A percentile compares a stretch with the other conserved stretches of the same genome.
phyloP scores from a whole-genome alignment of 2,797 vertebrate species.

The Zenarchopterus dispar region DNA sequence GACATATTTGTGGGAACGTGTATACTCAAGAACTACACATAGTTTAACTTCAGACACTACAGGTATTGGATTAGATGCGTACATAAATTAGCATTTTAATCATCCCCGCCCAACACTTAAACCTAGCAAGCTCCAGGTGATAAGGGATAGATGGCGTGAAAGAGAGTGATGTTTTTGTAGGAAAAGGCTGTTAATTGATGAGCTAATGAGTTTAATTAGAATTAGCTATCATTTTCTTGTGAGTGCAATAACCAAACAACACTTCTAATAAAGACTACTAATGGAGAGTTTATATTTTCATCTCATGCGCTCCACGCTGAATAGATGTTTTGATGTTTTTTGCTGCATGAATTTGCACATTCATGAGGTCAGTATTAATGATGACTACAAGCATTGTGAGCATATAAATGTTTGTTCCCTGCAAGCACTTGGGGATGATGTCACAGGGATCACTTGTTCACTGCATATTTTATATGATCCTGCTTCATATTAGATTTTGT shows the following conservation, averaged over 20 bases:
- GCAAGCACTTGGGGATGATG: not conserved
- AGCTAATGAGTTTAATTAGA: constrained; percentile 7
- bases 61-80: not conserved
- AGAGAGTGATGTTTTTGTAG: constrained; percentile 1
- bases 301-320: constrained; percentile 3
- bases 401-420: not conserved
- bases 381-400: not conserved
- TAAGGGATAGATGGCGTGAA: not conserved
- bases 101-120: not conserved
- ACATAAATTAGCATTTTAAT: constrained; percentile 4
- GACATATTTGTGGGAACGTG: no score
- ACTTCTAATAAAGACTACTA: no score
- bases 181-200: not conserved
- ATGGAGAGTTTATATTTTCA: not conserved
- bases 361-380: constrained; percentile 2
- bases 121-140: constrained; percentile 1
- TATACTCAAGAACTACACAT: no score
- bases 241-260: not conserved
- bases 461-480: not conserved
- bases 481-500: not conserved
- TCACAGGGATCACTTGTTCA: not conserved
- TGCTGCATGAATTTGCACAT: not conserved
- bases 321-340: not conserved
- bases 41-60: no score
- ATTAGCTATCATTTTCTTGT: not conserved